Base-by-base conservation (phyloP, 2,797 vertebrate genomes). In the Malurus leucopterus region DNA sequence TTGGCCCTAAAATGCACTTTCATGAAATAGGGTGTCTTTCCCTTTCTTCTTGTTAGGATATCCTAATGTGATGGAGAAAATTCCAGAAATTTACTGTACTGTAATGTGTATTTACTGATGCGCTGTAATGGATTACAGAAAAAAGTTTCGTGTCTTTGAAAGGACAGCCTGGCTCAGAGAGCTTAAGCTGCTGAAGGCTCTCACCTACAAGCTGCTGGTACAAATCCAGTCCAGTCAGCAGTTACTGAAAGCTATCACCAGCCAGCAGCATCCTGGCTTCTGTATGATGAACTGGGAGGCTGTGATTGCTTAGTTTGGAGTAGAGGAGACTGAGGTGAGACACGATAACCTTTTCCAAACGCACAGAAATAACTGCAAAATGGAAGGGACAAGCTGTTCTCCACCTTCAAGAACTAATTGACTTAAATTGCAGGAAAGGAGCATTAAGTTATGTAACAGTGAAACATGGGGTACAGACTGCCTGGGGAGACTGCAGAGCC, bases 161-260 rank as follows among this genome's bases (percentile, higher is more conserved):
- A 54, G 88, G 44, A 75, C 36, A 78, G 62, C 9, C 70, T 78
- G 40, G 19, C 79, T 95, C 14, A 61, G 86, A 72, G 61, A 80
- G 29, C 63, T 85, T 43, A 84, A 90, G 53, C 34, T 46, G 46
- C 74, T 59, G 58, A 67, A 84, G 50, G 19, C 17, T 73, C 89
- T 94, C 54, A 71, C 63, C 62, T 82, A 34, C 23, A 55, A 47
- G 41, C 54, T 94, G 62, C 84, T 93, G 76, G 73, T 92, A 65
- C 47, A 84, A 86, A 88, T 88, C 71, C 86, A 84, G 84, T 63
- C 71, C 27, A 63, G 87, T 89, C 90, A 95, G 90, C 90, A 93
- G 40, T 86, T 77, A 19, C 64, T 71, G 87, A 88, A 76, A 82
- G 91, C 68, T 91, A 81, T 94, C 87, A 59, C 64, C 36, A 44